Percentiles rank a stretch among this genome's conserved stretches.
Evolutionary conservation across 2,888 invertebrate genomes (phyloP).

Genomic region (Barypeithes pellucidus): DNA sequence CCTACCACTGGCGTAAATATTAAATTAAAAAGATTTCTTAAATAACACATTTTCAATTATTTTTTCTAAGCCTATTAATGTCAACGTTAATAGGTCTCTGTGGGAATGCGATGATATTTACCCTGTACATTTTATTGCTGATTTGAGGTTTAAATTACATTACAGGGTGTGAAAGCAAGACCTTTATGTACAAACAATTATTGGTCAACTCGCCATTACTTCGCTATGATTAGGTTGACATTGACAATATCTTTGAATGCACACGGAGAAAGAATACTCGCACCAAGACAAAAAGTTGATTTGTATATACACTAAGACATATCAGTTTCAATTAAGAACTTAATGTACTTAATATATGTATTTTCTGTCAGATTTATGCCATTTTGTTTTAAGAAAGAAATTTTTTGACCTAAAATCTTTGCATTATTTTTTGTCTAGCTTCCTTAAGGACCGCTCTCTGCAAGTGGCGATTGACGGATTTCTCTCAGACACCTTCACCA

Average conservation of each 20-base stretch:
- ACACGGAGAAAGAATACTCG: background rate
- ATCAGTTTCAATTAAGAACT: no score
- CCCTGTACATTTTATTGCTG: slow-evolving; percentile 5
- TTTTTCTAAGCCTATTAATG: slow-evolving; percentile 30
- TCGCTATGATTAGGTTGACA: background rate
- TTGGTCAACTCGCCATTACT: background rate
- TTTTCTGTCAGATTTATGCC: no score
- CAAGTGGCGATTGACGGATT: no score
- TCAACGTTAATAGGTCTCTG: slow-evolving; percentile 39
- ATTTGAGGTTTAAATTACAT: slow-evolving; percentile 23
- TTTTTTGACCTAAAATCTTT: no score
- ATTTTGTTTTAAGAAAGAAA: no score
- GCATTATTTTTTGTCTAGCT: no score
- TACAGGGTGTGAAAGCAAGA: slow-evolving; percentile 5
- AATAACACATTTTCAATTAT: slow-evolving; percentile 10
- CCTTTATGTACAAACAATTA: slow-evolving; percentile 3
- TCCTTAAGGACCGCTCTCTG: no score
- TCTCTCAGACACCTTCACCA: no score
- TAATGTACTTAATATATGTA: no score
- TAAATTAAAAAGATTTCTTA: background rate
- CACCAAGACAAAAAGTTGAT: no score
- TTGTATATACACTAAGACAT: no score
- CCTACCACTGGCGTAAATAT: slow-evolving; percentile 9
- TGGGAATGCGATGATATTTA: slow-evolving; percentile 43
- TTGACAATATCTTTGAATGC: background rate